These are phyloP conservation scores for Garrulus glandarius DNA, from an alignment of 2,797 vertebrate species.

Conservation along the genomic window DNA sequence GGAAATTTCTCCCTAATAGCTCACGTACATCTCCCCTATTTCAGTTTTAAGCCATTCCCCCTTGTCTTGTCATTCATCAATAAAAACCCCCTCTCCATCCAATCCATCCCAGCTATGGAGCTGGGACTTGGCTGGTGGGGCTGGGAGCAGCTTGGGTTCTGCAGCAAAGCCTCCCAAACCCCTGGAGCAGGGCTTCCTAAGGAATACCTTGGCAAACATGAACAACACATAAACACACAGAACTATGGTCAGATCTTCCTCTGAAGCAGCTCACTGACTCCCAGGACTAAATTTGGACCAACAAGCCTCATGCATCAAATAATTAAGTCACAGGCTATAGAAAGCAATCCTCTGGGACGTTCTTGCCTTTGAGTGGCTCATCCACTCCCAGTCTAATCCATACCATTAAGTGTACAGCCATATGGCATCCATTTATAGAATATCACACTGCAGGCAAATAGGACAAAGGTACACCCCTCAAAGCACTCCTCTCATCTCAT, in stretches of 20 bases:
- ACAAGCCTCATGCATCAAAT: slow-evolving; percentile 30
- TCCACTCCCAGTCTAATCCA: slow-evolving; percentile 37
- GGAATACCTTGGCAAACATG: not conserved
- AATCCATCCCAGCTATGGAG: not conserved
- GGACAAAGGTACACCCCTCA: slow-evolving; percentile 30
- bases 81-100: not conserved
- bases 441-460: slow-evolving; percentile 13
- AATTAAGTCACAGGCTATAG: slow-evolving; percentile 48
- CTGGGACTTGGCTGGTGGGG: fast-evolving
- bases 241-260: not conserved
- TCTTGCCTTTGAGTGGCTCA: slow-evolving; percentile 49
- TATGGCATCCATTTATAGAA: slow-evolving; percentile 63
- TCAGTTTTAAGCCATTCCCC: not conserved
- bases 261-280: not conserved
- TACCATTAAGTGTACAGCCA: slow-evolving; percentile 39
- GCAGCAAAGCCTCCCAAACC: not conserved
- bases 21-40: not conserved
- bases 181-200: not conserved
- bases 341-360: slow-evolving; percentile 34
- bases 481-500: slow-evolving; percentile 35
- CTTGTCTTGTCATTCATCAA: not conserved
- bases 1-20: no score
- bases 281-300: slow-evolving; percentile 24
- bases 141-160: not conserved
- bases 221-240: not conserved